phyloP scores from a whole-genome alignment of 2,797 vertebrate genomes.

The Acanthurus leucopareius region DNA sequence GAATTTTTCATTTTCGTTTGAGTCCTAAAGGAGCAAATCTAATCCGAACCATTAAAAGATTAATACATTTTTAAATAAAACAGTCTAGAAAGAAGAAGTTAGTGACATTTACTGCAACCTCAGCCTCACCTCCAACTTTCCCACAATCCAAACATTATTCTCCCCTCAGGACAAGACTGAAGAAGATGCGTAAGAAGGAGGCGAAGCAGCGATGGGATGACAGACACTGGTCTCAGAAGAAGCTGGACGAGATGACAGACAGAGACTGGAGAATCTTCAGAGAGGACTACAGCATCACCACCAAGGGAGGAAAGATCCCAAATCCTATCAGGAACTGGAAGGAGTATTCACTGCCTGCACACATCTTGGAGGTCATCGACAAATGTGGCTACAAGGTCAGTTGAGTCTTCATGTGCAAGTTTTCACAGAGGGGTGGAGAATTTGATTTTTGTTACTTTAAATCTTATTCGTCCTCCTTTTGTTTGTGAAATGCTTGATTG shows the following conservation, averaged over 20 bases:
- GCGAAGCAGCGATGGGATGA: constrained; percentile 99
- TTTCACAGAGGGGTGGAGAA: neutral
- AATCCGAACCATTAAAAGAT: neutral
- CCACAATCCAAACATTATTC: neutral
- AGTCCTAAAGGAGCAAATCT: neutral
- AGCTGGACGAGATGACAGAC: constrained; percentile 98
- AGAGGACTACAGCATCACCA: constrained; percentile 99
- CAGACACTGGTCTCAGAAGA: constrained; percentile 99
- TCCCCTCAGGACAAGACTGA: constrained; percentile 88
- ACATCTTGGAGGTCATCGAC: constrained; percentile 98
- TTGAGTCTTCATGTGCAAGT: neutral
- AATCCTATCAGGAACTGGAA: constrained; percentile 99
- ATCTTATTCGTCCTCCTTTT: neutral
- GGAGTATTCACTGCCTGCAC: constrained; percentile 92
- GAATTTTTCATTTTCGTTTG: neutral
- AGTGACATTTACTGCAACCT: neutral
- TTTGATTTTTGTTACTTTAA: neutral
- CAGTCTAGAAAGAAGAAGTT: neutral
- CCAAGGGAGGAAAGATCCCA: constrained; percentile 98
- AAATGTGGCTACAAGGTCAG: constrained; percentile 98
- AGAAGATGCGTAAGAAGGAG: constrained; percentile 97
- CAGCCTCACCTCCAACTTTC: neutral
- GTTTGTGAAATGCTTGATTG: no score
- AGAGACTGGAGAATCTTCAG: constrained; percentile 98
- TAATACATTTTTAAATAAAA: no score